Base-by-base conservation (phyloP, 2,888 invertebrate genomes). In the Alloscopus bannaensis region DNA sequence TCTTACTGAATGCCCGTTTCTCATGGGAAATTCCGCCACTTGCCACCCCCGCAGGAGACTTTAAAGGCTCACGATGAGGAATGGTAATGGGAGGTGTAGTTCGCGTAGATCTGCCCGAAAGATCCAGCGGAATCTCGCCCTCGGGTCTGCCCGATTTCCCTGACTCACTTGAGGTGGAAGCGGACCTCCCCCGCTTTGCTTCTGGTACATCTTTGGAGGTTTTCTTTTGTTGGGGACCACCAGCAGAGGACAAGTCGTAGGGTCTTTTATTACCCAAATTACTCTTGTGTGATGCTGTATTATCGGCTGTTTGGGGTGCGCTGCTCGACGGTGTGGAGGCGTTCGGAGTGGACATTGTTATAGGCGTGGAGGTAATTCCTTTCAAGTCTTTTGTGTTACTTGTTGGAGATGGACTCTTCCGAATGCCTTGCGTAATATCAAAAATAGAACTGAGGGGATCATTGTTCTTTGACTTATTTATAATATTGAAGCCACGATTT, bases 91-190 rank as follows among this genome's bases (percentile, higher is more conserved):
- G 73, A 57, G 64, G 79, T 45, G 71, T 64, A 22, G 72, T 65
- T 60, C 80, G 65, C 59, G 76, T 72, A 20, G 80, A 77, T 70
- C 79, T 75, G 26, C 82, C 82, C 20, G 75, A 82, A 31, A 82
- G 77, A 77, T 82, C 82, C 26, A 82, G 59, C 42, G 82, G 82
- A 77, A 71, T 80, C 69, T 82, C 82, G 45, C 31, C 65, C n/a
- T 64, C 52, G 6, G 40, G 3, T 55, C 65, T 73, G 2, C 65
- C 70, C 59, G 55, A 29, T 18, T 77, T 81, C 26, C 78, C 83
- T 20, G 81, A 75, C 42, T 83, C 83, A 47, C 81, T 83, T 2
- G 81, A 81, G 13, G 71, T 79, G 13, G 78, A 79, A 52, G 73
- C 68, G 22, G 79, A 80, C 55, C 79, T 72, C 18, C 68, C 72